These are phyloP conservation scores for Bufo gargarizans DNA, from an alignment of 2,113 vertebrate genomes.

Conservation along the genomic window DNA sequence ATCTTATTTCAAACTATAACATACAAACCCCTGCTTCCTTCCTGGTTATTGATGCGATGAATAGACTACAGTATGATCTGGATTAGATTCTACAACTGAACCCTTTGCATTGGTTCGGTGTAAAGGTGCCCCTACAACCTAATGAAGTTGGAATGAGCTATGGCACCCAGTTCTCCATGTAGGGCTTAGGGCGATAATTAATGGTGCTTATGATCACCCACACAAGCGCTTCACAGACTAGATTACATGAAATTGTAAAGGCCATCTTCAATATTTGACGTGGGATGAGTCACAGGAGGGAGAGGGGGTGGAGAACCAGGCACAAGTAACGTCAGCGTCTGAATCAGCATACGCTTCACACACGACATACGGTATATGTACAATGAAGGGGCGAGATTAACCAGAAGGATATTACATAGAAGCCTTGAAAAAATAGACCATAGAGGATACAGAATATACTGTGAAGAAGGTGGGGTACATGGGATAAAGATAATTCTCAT, in stretches of 20 bases:
- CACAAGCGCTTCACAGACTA: not conserved
- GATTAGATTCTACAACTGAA: not conserved
- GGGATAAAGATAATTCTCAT: not conserved
- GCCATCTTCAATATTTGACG: slow-evolving; percentile 47
- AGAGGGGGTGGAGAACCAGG: slow-evolving; percentile 24
- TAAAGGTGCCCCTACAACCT: too few relatives aligned
- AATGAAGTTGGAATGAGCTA: not conserved
- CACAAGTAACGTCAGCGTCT: slow-evolving; percentile 28
- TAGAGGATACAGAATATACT: not conserved
- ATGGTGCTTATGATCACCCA: slow-evolving; percentile 1
- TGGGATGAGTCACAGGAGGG: slow-evolving; percentile 50
- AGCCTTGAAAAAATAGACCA: not conserved
- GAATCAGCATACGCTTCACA: slow-evolving; percentile 23
- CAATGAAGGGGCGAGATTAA: too few relatives aligned
- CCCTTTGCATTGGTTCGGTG: not conserved
- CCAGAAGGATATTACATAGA: not conserved
- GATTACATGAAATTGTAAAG: slow-evolving; percentile 14
- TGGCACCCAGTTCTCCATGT: not conserved
- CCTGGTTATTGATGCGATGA: too few relatives aligned
- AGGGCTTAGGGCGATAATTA: not conserved
- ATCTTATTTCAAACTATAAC: not conserved
- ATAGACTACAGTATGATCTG: not conserved
- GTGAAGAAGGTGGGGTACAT: not conserved
- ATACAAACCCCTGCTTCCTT: not conserved
- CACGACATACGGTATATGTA: not conserved